Evolutionary conservation across 2,888 invertebrate species (phyloP).

Genomic region (Cheilosia impressa): DNA sequence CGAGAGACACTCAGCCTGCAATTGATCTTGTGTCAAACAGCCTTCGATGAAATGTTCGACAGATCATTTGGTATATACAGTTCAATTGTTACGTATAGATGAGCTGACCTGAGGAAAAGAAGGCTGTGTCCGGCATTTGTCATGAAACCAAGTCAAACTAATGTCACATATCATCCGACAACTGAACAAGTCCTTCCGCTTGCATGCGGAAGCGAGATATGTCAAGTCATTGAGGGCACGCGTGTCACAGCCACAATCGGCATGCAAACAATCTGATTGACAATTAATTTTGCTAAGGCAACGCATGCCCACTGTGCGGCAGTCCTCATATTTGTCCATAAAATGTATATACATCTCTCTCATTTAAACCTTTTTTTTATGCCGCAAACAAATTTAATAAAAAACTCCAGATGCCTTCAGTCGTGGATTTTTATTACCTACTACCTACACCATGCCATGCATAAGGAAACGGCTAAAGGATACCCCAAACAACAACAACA

Average conservation of each 20-base stretch:
- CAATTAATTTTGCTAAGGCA: constrained; percentile 50
- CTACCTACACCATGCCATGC: constrained; percentile 24
- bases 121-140: no score
- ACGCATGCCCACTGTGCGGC: constrained; percentile 26
- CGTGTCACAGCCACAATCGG: constrained; percentile 11
- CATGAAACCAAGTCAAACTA: no score
- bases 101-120: no score
- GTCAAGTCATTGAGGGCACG: constrained; percentile 37
- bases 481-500: constrained; percentile 28
- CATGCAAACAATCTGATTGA: constrained; percentile 28
- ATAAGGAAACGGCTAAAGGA: constrained; percentile 39
- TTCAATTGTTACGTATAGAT: no score
- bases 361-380: constrained; percentile 15
- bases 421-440: constrained; percentile 39
- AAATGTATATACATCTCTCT: constrained; percentile 8
- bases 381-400: constrained; percentile 59
- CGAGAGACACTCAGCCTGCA: no score
- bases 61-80: no score
- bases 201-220: constrained; percentile 7
- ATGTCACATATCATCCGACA: no score
- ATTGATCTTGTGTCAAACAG: no score
- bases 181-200: no score
- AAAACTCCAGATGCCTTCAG: constrained; percentile 20
- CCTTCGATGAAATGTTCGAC: no score
- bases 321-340: constrained; percentile 2